Percentiles rank a stretch among this genome's conserved stretches.
phyloP scores from a whole-genome alignment of 2,888 invertebrate species.

The Miltochrista miniata region DNA sequence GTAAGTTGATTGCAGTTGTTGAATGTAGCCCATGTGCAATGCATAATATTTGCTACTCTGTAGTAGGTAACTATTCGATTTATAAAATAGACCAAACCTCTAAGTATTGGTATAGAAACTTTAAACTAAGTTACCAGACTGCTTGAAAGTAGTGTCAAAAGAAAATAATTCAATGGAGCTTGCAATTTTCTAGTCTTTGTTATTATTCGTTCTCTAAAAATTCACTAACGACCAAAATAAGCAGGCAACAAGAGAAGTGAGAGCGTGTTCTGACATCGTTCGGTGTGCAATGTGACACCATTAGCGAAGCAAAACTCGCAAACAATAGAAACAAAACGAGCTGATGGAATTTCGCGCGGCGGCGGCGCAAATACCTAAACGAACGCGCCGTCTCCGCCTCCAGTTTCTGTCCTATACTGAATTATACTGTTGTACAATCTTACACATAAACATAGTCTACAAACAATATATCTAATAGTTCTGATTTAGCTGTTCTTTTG shows the following conservation, averaged over 20 bases:
- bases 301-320: slow-evolving; percentile 61
- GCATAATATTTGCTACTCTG: no score
- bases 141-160: no score
- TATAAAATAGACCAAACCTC: no score
- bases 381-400: slow-evolving; percentile 43
- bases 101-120: no score
- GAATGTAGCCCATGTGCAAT: no score
- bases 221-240: slow-evolving; percentile 59
- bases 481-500: no score
- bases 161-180: no score
- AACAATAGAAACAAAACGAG: slow-evolving; percentile 68
- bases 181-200: slow-evolving; percentile 13
- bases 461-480: background rate
- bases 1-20: no score
- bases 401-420: slow-evolving; percentile 27
- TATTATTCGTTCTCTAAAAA: slow-evolving; percentile 45
- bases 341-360: slow-evolving; percentile 66
- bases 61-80: no score
- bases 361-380: slow-evolving; percentile 36
- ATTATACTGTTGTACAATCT: slow-evolving; percentile 10
- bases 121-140: no score
- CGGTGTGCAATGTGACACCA: slow-evolving; percentile 78
- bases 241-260: slow-evolving; percentile 51
- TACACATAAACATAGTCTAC: background rate
- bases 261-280: slow-evolving; percentile 60